Percentiles rank a stretch among this genome's conserved stretches.
phyloP scores from a whole-genome alignment of 2,113 vertebrate genomes.

The Atlantisia rogersi region DNA sequence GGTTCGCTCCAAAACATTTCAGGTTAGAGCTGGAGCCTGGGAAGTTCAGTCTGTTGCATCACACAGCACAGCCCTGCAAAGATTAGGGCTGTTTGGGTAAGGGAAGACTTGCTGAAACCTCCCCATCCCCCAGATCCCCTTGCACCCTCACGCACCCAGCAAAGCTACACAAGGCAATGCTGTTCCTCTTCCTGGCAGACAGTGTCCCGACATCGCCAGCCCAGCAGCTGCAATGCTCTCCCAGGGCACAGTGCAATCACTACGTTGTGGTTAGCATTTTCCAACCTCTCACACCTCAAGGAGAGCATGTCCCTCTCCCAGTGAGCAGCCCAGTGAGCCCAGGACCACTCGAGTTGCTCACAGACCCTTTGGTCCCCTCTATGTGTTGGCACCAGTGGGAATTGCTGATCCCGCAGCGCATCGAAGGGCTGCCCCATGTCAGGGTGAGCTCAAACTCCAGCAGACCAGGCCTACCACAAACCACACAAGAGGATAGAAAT shows the following conservation, averaged over 20 bases:
- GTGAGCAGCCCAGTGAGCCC: background rate
- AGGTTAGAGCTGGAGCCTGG: constrained; percentile 7
- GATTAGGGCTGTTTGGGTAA: constrained; percentile 42
- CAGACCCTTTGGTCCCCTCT: background rate
- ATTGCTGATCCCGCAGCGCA: background rate
- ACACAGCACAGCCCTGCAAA: constrained; percentile 45
- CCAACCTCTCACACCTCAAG: background rate
- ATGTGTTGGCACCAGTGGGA: background rate
- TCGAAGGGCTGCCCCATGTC: background rate
- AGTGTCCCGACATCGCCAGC: no score
- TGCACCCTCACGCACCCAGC: background rate
- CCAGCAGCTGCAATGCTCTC: background rate
- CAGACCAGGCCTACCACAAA: background rate
- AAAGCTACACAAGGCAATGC: background rate
- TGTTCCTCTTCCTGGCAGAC: background rate
- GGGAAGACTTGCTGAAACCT: constrained; percentile 7
- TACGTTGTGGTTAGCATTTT: background rate
- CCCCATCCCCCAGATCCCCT: background rate
- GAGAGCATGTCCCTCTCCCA: background rate
- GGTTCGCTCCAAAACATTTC: constrained; percentile 9
- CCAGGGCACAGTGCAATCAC: background rate
- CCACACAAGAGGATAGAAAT: background rate
- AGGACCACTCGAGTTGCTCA: background rate
- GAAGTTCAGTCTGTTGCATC: constrained; percentile 53
- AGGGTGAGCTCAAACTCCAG: background rate